Evolutionary conservation across 2,888 invertebrate genomes (phyloP), one percentile per base, ranked within the genome.

Genomic region (Sycophila texana): DNA sequence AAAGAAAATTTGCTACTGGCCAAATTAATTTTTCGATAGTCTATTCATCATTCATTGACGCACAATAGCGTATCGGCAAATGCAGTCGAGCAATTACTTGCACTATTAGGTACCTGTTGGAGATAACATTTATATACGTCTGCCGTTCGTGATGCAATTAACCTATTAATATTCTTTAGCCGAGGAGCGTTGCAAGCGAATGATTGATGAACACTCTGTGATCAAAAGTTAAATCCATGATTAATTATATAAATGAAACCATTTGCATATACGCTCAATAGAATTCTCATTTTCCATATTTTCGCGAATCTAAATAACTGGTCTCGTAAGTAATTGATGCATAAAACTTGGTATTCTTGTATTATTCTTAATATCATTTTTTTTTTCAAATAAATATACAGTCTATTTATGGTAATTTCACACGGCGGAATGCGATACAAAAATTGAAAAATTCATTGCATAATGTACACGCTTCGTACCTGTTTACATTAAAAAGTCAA

Each of bases 151-250:
- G 79, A 82, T 82, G 81, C 74, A 84, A 86, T 83, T 84, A 81
- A 49, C 81, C 79, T 83, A 85, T 85, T 84, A 82, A 84, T 85
- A 86, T 78, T 80, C 74, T 30, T 74, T 71, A 55, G 26, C 67
- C 57, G 72, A 66, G 20, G 57, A 51, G 47, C 58, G 18, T 53
- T 30, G 70, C 55, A 13, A 65, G 26, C 20, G 61, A 71, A 74
- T 60, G 73, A 74, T 77, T 74, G 70, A 80, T 26, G 20, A 26
- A 55, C 60, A 30, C 58, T 77, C 53, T 49, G 13, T 53, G 61
- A 16, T 74, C 16, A 22, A 70, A 47, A 16, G 20, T 47, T 58
- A n/a, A 58, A 58, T 47, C 10, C 58, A 39, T 39, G 39, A 39
- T 39, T 39, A 39, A 39, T 39, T 39, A 39, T 39, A 39, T 39